A percentile compares a stretch with the other conserved stretches of the same genome.
Evolutionary conservation across 2,113 vertebrate species (phyloP).

Genomic region (Hypocryptadius cinnamomeus): DNA sequence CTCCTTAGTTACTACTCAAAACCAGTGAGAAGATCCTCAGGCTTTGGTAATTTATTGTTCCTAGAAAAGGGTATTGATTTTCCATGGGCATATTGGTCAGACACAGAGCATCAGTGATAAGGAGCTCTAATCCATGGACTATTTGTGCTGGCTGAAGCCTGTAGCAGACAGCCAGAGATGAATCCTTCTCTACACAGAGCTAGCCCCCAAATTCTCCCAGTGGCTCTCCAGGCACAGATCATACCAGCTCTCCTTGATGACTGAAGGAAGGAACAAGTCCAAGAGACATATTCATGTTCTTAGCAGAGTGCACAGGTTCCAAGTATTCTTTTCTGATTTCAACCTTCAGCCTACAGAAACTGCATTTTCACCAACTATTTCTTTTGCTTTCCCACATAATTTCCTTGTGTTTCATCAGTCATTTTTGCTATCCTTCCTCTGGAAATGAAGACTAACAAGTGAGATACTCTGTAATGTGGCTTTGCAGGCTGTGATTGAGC

Average conservation of each 20-base stretch:
- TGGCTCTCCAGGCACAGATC: background rate
- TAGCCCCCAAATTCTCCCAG: background rate
- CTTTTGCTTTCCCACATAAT: background rate
- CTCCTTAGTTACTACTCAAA: background rate
- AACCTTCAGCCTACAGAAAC: background rate
- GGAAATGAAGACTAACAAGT: background rate
- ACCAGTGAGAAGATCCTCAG: background rate
- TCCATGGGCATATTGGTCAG: background rate
- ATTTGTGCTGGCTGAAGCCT: background rate
- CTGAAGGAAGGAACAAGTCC: background rate
- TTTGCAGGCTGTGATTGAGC: background rate
- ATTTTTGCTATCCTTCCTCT: background rate
- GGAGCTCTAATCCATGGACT: background rate
- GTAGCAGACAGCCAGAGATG: background rate
- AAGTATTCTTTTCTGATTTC: background rate
- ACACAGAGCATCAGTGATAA: background rate
- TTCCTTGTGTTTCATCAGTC: background rate
- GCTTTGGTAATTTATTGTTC: background rate
- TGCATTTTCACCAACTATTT: background rate
- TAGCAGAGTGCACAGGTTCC: background rate
- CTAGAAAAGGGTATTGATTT: background rate
- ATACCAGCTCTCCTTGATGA: background rate
- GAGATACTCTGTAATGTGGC: background rate
- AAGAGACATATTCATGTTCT: background rate
- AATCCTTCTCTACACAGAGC: background rate